Evolutionary conservation across 2,797 vertebrate genomes (phyloP), one percentile per base, ranked within the genome.

Genomic region (Astyanax mexicanus): DNA sequence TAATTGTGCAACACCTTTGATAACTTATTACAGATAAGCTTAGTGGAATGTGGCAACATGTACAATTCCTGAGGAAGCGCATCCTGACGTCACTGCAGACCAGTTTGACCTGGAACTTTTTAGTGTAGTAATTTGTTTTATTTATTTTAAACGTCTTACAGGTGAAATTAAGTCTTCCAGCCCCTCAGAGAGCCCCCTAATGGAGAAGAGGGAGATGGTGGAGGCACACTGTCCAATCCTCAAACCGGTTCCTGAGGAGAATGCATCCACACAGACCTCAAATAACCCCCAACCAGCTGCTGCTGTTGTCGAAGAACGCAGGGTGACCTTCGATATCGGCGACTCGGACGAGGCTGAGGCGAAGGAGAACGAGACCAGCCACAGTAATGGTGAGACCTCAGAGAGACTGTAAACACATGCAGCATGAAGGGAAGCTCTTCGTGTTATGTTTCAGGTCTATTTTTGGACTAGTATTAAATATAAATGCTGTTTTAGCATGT

Each of bases 141-240:
- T 35, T 35, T 1, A 1, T 32, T 9, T 42, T 64, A 0, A 8
- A 42, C 49, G 2, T 12, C 37, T 4, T 77, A 0, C 84, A 99
- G 97, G 94, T 86, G 94, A 98, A 74, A 88, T 93, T 29, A 98
- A 98, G 86, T 93, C 91, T 72, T 88, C 91, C 49, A 99, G 97
- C 84, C 96, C 97, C 10, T 97, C 96, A 0, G 96, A 98, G 86
- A 98, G 96, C 64, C 97, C 98, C 13, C 87, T 99, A 84, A 99
- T 99, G 97, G 96, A 96, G 78, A 93, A 93, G 82, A 86, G 81
- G 47, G 93, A 92, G 75, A 72, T 90, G 69, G 84, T 64, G 7
- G 93, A 92, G 49, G 72, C 83, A 4, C 90, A 90, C 15, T 88
- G 85, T 86, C 91, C 92, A 35, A 92, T 93, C 81, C 90, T 95